phyloP scores from a whole-genome alignment of 2,113 vertebrate genomes.

The Seriola dumerili region DNA sequence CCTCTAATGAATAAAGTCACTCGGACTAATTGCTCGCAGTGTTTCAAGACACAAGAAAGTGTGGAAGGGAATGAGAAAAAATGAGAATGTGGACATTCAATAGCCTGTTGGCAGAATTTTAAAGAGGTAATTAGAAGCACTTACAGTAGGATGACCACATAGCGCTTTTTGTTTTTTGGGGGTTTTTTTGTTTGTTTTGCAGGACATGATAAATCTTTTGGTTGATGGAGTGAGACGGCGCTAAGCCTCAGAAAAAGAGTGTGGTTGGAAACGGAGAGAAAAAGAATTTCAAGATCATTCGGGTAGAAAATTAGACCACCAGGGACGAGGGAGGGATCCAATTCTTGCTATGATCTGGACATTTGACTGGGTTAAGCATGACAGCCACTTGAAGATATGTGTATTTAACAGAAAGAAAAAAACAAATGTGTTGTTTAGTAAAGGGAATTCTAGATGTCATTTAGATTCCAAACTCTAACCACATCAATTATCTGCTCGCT shows the following conservation, averaged over 20 bases:
- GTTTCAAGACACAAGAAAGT: conserved; percentile 75
- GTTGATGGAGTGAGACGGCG: conserved; percentile 64
- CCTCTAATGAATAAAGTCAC: conserved; percentile 85
- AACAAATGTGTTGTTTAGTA: background rate
- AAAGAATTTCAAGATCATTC: conserved; percentile 58
- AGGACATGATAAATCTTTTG: conserved; percentile 76
- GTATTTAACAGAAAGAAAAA: conserved; percentile 25
- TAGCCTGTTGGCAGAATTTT: conserved; percentile 76
- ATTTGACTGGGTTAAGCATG: conserved; percentile 48
- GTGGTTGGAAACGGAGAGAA: conserved; percentile 31
- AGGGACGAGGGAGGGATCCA: background rate
- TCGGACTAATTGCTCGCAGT: conserved; percentile 83
- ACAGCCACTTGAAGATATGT: conserved; percentile 29
- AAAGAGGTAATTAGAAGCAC: conserved; percentile 81
- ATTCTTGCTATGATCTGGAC: conserved; percentile 36
- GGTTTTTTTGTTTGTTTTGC: conserved; percentile 65
- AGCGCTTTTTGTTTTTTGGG: conserved; percentile 70
- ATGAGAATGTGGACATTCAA: conserved; percentile 75
- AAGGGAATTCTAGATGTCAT: conserved; percentile 13
- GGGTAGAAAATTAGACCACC: conserved; percentile 67
- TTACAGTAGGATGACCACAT: conserved; percentile 74
- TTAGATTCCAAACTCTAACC: conserved; percentile 19
- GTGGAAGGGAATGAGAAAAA: conserved; percentile 54
- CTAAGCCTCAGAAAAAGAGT: conserved; percentile 38
- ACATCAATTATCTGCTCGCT: background rate